Evolutionary conservation across 2,797 vertebrate genomes (phyloP), one percentile per base, ranked within the genome.

Genomic region (Mionectes olivaceus): DNA sequence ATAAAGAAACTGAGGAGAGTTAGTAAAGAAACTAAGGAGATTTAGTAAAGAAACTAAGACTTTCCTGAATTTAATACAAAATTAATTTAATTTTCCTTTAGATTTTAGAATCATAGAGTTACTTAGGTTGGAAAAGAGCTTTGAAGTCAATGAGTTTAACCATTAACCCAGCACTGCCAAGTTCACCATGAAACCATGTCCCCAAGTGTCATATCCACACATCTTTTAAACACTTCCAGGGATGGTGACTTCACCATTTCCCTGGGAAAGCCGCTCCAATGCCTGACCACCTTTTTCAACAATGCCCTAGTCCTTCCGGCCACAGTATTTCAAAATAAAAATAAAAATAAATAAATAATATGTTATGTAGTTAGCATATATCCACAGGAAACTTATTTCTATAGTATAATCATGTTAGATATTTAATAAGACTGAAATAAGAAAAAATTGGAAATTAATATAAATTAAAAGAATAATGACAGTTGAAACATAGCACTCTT

Each of bases 311-410:
- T 49, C 28, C 32, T 63, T 13, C 21, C 33, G 32, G 21, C 5
- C 10, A 35, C 19, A 16, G 4, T 4, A 7, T 18, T 1, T 0
- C 22, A 41, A 53, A 1, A 19, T 11, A 33, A 23, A 53, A 1
- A 19, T 11, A 33, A 23, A 73, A 68, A 59, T 11, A 39, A 35
- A 61, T 13, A 65, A 28, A 44, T n/a, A 30, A 5, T 5, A 37
- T 10, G 8, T 13, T 74, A 1, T 12, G 35, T 16, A 25, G 24
- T 52, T 79, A 47, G 19, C 1, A 1, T 30, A 59, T 73, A 74
- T 69, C 32, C 8, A 53, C 37, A 61, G 15, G 25, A 82, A 85
- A 30, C 1, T 56, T 47, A 41, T 65, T 79, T 77, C 32, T 18
- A 9, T 53, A 46, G 12, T 33, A 61, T 39, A 28, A 61, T 8